Evolutionary conservation across 35 echinoderm and acorn worm genomes (phyloP), one percentile per base, ranked within the genome.

Genomic region (Ophioderma brevispina): DNA sequence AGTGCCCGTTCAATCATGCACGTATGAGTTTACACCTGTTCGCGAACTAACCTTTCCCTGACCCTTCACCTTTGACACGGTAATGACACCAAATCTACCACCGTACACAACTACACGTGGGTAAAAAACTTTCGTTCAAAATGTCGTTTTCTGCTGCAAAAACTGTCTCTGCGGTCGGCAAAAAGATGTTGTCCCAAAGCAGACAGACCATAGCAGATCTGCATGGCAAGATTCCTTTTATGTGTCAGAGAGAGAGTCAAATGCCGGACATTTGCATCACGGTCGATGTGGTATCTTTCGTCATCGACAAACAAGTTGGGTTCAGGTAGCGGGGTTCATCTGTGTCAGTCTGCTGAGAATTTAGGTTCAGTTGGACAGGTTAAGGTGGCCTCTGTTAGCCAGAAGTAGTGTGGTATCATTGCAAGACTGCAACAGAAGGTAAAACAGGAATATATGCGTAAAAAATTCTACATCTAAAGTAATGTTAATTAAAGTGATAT

Each of bases 391-490:
- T 8, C 38, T 49, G 76, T 42, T 64, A 56, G 81, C 31, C 52
- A 82, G 30, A 77, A 43, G 1, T 94, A 87, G 78, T 95, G 93
- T 84, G 84, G 89, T 18, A 6, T 15, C n/a, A 64, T 78, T 76
- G 83, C 88, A 81, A 59, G 88, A 5, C 39, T 95, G 1, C 93
- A 95, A 95, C 93, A 36, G 64, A 95, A 76, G 93, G 93, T 94
- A 88, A 76, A 5, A 15, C 76, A 91, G 90, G 81, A 46, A 46
- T 46, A n/a, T n/a, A n/a, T n/a, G n/a, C n/a, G n/a, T n/a, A n/a
- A n/a, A n/a, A n/a, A n/a, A n/a, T n/a, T n/a, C n/a, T n/a, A n/a
- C n/a, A n/a, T n/a, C n/a, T n/a, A n/a, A n/a, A n/a, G n/a, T n/a
- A n/a, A n/a, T n/a, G n/a, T n/a, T n/a, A n/a, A n/a, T n/a, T n/a